A percentile compares a stretch with the other conserved stretches of the same genome.
phyloP scores from a whole-genome alignment of 1,140 invertebrate genomes.

The Heliconius eleuchia region DNA sequence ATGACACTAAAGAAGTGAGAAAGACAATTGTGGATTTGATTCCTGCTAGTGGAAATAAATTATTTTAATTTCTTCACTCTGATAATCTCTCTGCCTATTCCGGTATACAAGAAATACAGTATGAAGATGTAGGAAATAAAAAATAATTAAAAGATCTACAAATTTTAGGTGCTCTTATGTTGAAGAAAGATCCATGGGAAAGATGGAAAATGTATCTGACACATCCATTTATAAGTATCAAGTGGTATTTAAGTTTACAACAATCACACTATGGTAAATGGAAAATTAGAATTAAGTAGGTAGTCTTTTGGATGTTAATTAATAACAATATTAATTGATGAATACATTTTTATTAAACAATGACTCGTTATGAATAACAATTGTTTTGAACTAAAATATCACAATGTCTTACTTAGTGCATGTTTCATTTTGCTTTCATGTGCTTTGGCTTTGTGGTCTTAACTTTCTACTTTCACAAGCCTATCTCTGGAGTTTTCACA shows the following conservation, averaged over 20 bases:
- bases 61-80: no score
- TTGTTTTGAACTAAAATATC: conserved; percentile 30
- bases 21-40: no score
- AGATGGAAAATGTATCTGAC: conserved; percentile 79
- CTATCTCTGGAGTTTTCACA: neutral
- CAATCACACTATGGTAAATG: conserved; percentile 80
- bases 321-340: conserved; percentile 21
- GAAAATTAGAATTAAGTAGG: conserved; percentile 52
- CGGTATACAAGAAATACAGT: no score
- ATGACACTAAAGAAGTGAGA: no score
- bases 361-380: conserved; percentile 11
- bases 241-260: conserved; percentile 81
- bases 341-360: conserved; percentile 19
- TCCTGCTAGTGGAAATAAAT: no score
- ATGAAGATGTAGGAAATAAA: neutral
- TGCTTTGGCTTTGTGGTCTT: conserved; percentile 16
- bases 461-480: neutral
- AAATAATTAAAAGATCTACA: conserved; percentile 46
- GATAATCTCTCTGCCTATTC: no score
- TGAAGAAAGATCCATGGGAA: conserved; percentile 80
- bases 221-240: conserved; percentile 80
- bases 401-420: conserved; percentile 35
- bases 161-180: conserved; percentile 81
- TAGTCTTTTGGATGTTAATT: conserved; percentile 43
- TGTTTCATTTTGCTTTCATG: no score